Conservation (phyloP, 2,888 invertebrate species). For the Drosophila formosana region DNA sequence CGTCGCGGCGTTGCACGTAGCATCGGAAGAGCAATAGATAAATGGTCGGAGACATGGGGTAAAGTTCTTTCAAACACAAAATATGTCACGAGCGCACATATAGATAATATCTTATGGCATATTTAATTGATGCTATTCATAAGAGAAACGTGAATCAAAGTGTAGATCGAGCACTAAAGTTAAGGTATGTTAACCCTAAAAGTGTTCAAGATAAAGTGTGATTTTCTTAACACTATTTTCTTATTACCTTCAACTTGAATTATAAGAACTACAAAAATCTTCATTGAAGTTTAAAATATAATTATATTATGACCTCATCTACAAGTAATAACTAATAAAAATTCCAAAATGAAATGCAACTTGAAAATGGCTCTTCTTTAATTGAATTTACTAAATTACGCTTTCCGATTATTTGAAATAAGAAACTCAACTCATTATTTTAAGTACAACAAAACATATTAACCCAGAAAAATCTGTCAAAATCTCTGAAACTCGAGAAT, state of each 20-base stretch:
- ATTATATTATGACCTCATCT: no score
- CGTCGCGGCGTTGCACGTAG: constrained; percentile 8
- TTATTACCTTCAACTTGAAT: no score
- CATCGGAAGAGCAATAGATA: constrained; percentile 14
- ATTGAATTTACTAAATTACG: neutral
- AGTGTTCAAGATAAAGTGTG: neutral
- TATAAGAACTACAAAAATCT: no score
- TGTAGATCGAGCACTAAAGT: neutral
- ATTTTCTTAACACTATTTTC: neutral
- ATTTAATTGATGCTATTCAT: neutral
- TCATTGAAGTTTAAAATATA: no score
- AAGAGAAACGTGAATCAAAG: neutral
- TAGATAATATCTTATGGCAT: constrained; percentile 5
- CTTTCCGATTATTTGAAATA: neutral
- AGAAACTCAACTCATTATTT: neutral
- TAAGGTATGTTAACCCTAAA: constrained; percentile 1
- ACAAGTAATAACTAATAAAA: no score
- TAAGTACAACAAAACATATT: neutral
- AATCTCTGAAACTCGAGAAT: neutral
- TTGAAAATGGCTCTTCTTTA: neutral
- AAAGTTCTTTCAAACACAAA: constrained; percentile 14
- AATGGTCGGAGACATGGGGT: constrained; percentile 2
- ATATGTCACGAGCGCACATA: constrained; percentile 21
- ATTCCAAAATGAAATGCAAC: neutral
- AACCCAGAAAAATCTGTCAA: neutral